These are phyloP conservation scores for Drosophila grimshawi DNA, from an alignment of 1,140 invertebrate genomes.

Conservation along the genomic window DNA sequence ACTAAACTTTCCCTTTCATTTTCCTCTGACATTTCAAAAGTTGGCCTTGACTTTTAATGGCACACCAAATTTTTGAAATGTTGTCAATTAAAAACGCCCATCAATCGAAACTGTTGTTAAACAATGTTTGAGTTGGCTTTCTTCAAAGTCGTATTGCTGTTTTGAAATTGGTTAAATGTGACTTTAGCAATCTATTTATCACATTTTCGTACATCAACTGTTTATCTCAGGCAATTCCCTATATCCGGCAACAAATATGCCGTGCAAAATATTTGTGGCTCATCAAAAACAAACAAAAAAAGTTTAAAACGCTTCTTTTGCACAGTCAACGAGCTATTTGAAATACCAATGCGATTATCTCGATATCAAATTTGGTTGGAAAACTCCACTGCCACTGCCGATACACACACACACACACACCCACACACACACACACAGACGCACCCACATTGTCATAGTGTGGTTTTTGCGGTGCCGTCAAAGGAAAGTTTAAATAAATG, in stretches of 20 bases:
- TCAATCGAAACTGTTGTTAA: slow-evolving; percentile 5
- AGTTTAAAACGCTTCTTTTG: slow-evolving; percentile 5
- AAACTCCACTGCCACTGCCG: neutral
- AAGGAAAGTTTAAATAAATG: slow-evolving; percentile 71
- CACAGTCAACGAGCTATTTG: slow-evolving; percentile 17
- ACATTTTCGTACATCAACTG: too few species aligned
- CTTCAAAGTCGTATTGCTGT: too few species aligned
- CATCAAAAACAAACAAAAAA: neutral
- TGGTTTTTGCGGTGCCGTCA: slow-evolving; percentile 19
- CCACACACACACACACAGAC: neutral
- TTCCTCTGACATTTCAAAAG: slow-evolving; percentile 3
- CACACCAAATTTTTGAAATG: slow-evolving; percentile 1
- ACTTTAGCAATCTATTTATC: neutral
- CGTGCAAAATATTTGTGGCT: slow-evolving; percentile 1
- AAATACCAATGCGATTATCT: slow-evolving; percentile 50
- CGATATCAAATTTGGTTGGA: slow-evolving; percentile 41
- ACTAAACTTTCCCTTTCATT: slow-evolving; percentile 1
- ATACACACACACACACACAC: neutral
- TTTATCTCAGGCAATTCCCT: neutral
- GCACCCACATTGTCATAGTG: neutral
- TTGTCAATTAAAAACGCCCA: slow-evolving; percentile 21
- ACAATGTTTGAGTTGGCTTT: neutral
- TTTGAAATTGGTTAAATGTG: neutral
- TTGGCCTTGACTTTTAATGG: slow-evolving; percentile 16
- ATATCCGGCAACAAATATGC: neutral